Base-by-base conservation (phyloP, 2,113 vertebrate species). In the Halcyon senegalensis region DNA sequence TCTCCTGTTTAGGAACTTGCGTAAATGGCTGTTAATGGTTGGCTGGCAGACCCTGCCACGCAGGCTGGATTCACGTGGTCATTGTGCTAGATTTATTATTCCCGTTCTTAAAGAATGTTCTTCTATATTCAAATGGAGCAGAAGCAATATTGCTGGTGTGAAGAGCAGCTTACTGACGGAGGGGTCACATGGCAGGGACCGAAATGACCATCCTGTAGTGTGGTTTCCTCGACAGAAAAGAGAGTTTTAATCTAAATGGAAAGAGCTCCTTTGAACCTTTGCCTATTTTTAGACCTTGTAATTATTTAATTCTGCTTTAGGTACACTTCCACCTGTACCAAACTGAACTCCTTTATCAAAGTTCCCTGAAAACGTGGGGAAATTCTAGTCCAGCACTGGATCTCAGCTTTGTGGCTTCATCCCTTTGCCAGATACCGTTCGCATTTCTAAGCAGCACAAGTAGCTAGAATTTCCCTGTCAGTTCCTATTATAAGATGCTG, bases 381-480 rank as follows among this genome's bases (percentile, higher is more conserved):
- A 90, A 28, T 56, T 92, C 53, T 80, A 41, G 12, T 51, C 60
- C 64, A 86, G 86, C 83, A 31, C 35, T 73, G 11, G 33, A 76
- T 70, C 51, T 80, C 63, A 59, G 41, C 70, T 88, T 86, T 75
- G 59, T 74, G 84, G 64, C 83, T 92, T 50, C 70, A 13, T 72
- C 53, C 41, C 9, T 91, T 63, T 94, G 90, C 79, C 92, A 92
- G 75, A 77, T 70, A 79, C 30, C 9, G 28, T 58, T 73, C 51
- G 58, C 9, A 2, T 69, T 93, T 95, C 78, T 80, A 77, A 93
- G 75, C 85, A 90, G 63, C 79, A 67, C 88, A 86, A 96, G 93
- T 96, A 91, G 94, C 83, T 95, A 83, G 90, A 96, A 90, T 96
- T 96, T 96, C 88, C 56, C 85, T 96, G 96, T 94, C 92, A 94